Conservation (phyloP, 2,797 vertebrate species). For the Monodelphis domestica region DNA sequence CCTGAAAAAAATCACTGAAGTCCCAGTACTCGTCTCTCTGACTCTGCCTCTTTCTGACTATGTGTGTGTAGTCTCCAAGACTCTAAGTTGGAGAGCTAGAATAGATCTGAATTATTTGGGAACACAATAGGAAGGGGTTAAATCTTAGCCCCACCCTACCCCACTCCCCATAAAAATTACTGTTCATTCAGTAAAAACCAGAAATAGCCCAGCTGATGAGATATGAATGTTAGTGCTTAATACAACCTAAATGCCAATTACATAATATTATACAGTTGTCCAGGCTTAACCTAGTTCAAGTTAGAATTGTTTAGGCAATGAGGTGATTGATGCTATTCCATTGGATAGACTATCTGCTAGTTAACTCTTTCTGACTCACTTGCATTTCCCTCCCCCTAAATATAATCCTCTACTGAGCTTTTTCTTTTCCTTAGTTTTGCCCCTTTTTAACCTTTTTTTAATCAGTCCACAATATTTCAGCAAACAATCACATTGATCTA, state of each 20-base stretch:
- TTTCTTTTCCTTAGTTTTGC: neutral
- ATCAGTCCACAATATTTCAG: neutral
- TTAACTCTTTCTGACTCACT: neutral
- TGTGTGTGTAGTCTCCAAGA: neutral
- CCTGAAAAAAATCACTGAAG: neutral
- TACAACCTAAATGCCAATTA: neutral
- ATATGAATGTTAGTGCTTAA: neutral
- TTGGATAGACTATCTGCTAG: neutral
- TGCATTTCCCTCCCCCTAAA: neutral
- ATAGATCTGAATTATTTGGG: too few species aligned
- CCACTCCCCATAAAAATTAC: neutral
- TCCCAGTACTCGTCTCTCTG: too few species aligned
- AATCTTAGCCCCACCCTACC: neutral
- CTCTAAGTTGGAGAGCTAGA: neutral
- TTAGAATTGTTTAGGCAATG: neutral
- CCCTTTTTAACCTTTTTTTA: neutral
- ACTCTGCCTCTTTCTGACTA: too few species aligned
- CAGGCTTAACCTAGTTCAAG: neutral
- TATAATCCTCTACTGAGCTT: neutral
- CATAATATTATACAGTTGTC: neutral
- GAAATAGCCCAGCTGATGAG: neutral
- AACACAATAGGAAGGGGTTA: neutral
- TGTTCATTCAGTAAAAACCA: neutral
- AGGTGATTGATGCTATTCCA: neutral
- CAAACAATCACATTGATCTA: neutral